Evolutionary conservation across 1,140 invertebrate genomes (phyloP), one percentile per base, ranked within the genome.

Genomic region (Nasonia longicornis): DNA sequence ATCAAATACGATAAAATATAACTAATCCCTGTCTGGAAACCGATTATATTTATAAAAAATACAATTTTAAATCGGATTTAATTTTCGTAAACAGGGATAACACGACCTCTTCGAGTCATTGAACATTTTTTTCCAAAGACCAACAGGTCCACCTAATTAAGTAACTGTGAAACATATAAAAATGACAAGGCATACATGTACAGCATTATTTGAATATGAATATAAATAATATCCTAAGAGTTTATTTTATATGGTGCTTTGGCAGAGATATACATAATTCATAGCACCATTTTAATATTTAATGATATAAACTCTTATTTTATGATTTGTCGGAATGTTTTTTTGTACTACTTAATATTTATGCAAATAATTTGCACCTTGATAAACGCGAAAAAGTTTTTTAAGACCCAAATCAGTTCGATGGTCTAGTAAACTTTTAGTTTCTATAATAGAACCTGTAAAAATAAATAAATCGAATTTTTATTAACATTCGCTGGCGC

Each of bases 191-290:
- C 84, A 85, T 86, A 84, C 85, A 87, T 84, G 79, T 86, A 85
- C 84, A 86, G 82, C 77, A 26, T 80, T 84, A 79, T 70, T 82
- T 74, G 77, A 87, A 85, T 79, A 84, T 79, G 86, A 84, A 85
- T 80, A 88, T 88, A 88, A 89, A 89, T 88, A 88, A 76, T 87
- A 88, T 83, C 79, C 84, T 86, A 87, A 58, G 75, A 82, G 78
- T 83, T 77, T 72, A 72, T 80, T 77, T 77, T 77, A 77, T 82
- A 84, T 85, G 85, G 85, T 88, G 87, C 85, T 85, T 88, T 87
- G 82, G 84, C 82, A 85, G 85, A 86, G 85, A 86, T 84, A 84
- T 82, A 85, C 83, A 85, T 69, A 80, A 81, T 85, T 85, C 73
- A 79, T 88, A 89, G 87, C 88, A 88, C 88, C 88, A 85, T 81